phyloP scores from a whole-genome alignment of 2,113 vertebrate species.

The Pagrus major region DNA sequence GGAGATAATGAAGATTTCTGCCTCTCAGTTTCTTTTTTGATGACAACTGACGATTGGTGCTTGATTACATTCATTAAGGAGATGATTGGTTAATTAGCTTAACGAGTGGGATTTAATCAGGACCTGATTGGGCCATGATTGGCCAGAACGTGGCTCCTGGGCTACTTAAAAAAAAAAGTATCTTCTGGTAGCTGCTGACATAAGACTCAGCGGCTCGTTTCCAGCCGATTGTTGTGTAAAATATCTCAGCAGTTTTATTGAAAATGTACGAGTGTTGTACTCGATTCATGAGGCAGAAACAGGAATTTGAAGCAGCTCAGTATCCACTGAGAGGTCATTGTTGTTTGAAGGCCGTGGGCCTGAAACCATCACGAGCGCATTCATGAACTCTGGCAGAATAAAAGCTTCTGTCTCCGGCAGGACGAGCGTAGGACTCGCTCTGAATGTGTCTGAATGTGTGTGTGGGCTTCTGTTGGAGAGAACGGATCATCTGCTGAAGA shows the following conservation, averaged over 20 bases:
- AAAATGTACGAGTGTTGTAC: not conserved
- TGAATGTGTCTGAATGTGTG: slow-evolving; percentile 63
- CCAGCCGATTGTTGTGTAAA: not conserved
- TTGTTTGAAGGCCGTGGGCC: slow-evolving; percentile 45
- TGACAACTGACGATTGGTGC: slow-evolving; percentile 20
- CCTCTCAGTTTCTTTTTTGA: slow-evolving; percentile 9
- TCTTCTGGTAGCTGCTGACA: not conserved
- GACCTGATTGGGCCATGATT: slow-evolving; percentile 34
- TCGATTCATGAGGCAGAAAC: slow-evolving; percentile 3
- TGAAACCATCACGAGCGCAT: slow-evolving; percentile 25
- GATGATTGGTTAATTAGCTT: slow-evolving; percentile 49
- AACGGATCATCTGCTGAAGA: not conserved
- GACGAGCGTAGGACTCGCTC: slow-evolving; percentile 37
- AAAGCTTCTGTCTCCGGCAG: slow-evolving; percentile 32
- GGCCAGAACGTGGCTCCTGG: slow-evolving; percentile 5
- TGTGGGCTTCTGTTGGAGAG: slow-evolving; percentile 34
- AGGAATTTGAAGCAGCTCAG: slow-evolving; percentile 38
- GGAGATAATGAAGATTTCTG: slow-evolving; percentile 4
- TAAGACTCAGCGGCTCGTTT: not conserved
- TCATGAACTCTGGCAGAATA: slow-evolving; percentile 38
- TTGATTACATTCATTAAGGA: slow-evolving; percentile 52
- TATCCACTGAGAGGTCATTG: slow-evolving; percentile 16
- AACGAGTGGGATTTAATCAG: slow-evolving; percentile 36
- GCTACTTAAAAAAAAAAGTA: not conserved
- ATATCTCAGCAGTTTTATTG: not conserved